Evolutionary conservation across 2,113 vertebrate genomes (phyloP), one percentile per base, ranked within the genome.

Genomic region (Rhombomys opimus): DNA sequence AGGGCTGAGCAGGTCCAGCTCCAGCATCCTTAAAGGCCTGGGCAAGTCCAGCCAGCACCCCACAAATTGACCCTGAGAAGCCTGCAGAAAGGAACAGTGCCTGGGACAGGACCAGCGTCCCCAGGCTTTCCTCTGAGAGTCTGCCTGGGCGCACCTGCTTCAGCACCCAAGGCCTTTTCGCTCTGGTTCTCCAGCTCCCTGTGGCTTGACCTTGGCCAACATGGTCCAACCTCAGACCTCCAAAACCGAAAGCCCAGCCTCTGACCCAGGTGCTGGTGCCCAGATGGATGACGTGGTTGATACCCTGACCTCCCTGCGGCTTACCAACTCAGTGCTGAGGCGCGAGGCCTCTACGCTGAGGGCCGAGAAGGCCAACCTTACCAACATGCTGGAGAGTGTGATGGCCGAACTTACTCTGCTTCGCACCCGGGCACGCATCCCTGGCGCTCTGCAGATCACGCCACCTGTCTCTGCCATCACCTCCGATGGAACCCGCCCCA

Each of bases 361-460:
- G 0, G 97, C 97, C 0, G 97, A 98, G 96, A 98, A 97, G 96
- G 97, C 97, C 85, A 98, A 70, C 23, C 97, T 98, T 72, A 97
- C 97, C 88, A 73, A 91, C 95, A 97, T 97, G 97, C 95, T 98
- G 97, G 96, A 98, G 95, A 97, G 97, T 57, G 96, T 98, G 72
- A 97, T 97, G 97, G 97, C 97, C 0, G 97, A 98, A 90, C 96
- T 98, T 77, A 95, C 97, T 13, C 12, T 97, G 96, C 4, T 98
- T 1, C 97, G 97, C 93, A 95, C 96, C 59, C 35, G 97, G 54
- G 97, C 97, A 0, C 97, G 97, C 15, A 93, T 97, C 23, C 97
- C 97, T 0, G 97, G 97, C 0, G 96, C 97, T 1, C 96, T 98
- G 94, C 97, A 97, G 96, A 97, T 97, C 96, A 97, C 97, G 1